A percentile compares a stretch with the other conserved stretches of the same genome.
Conservation (phyloP, 2,888 invertebrate species). For the Perizoma affinitatum region DNA sequence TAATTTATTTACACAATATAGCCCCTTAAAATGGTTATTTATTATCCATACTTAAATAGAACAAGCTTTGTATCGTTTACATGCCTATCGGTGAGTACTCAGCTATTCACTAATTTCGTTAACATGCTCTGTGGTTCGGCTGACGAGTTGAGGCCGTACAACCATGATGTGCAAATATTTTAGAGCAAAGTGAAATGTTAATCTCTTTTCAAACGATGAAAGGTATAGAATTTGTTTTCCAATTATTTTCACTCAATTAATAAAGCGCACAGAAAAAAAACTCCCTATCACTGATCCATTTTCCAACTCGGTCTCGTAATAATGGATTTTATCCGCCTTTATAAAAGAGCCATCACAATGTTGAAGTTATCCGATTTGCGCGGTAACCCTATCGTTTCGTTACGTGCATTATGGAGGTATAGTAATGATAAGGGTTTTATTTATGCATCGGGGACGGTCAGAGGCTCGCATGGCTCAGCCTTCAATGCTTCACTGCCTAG, state of each 20-base stretch:
- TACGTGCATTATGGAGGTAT: conserved; percentile 18
- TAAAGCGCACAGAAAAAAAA: background rate
- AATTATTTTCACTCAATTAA: too few relatives aligned
- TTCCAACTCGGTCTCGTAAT: conserved; percentile 1
- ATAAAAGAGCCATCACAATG: conserved; percentile 9
- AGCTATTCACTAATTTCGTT: conserved; percentile 29
- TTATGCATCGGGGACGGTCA: conserved; percentile 58
- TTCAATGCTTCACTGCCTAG: conserved; percentile 41
- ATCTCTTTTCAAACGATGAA: too few relatives aligned
- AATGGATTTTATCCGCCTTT: conserved; percentile 1
- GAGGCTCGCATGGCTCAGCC: conserved; percentile 35
- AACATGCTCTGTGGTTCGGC: conserved; percentile 8
- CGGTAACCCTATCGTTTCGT: conserved; percentile 8
- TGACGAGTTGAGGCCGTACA: conserved; percentile 1
- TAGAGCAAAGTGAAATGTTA: background rate
- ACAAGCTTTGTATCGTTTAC: conserved; percentile 20
- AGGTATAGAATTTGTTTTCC: too few relatives aligned
- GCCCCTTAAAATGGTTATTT: background rate
- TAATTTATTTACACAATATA: background rate
- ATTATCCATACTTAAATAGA: conserved; percentile 3
- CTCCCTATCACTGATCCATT: background rate
- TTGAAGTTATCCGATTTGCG: conserved; percentile 5
- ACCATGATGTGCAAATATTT: background rate
- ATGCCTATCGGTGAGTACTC: conserved; percentile 23
- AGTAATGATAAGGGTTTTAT: conserved; percentile 58